Evolutionary conservation across 2,888 invertebrate genomes (phyloP).

Genomic region (Drosophila helvetica): DNA sequence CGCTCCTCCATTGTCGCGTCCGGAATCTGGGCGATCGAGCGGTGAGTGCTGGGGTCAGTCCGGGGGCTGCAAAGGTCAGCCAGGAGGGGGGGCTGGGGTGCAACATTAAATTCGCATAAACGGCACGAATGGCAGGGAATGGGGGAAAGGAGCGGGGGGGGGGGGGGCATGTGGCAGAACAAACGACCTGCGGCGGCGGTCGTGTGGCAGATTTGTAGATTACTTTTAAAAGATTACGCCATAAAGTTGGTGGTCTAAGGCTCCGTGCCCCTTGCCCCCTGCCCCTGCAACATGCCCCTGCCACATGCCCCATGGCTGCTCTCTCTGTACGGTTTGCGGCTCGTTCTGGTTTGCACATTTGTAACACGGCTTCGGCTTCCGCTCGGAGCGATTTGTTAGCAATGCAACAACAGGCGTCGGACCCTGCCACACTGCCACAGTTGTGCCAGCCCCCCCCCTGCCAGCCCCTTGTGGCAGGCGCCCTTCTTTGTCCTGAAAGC

Average conservation of each 20-base stretch:
- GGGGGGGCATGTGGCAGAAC: constrained; percentile 52
- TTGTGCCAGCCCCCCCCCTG: no score
- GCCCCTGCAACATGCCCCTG: constrained; percentile 7
- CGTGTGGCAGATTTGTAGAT: constrained; percentile 76
- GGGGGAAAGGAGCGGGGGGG: not conserved
- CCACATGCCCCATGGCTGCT: constrained; percentile 1
- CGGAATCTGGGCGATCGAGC: constrained; percentile 94
- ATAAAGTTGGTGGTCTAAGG: constrained; percentile 74
- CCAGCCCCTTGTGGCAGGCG: constrained; percentile 21
- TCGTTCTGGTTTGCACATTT: constrained; percentile 76
- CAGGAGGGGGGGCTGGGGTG: constrained; percentile 13
- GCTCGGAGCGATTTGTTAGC: constrained; percentile 75
- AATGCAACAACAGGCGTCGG: constrained; percentile 74
- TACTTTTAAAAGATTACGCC: constrained; percentile 79
- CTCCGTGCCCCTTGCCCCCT: constrained; percentile 9
- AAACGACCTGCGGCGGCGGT: constrained; percentile 74
- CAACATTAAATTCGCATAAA: constrained; percentile 63
- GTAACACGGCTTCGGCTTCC: constrained; percentile 76
- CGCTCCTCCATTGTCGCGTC: constrained; percentile 93
- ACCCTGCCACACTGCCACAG: constrained; percentile 29
- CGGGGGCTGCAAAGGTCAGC: constrained; percentile 41
- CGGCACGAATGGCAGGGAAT: not conserved
- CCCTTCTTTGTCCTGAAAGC: constrained; percentile 65
- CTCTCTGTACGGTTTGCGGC: constrained; percentile 25
- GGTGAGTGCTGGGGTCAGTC: constrained; percentile 86